Percentiles rank a stretch among this genome's conserved stretches.
These are phyloP conservation scores for Fistularia commersonii DNA, from an alignment of 2,797 vertebrate genomes.

Conservation along the genomic window DNA sequence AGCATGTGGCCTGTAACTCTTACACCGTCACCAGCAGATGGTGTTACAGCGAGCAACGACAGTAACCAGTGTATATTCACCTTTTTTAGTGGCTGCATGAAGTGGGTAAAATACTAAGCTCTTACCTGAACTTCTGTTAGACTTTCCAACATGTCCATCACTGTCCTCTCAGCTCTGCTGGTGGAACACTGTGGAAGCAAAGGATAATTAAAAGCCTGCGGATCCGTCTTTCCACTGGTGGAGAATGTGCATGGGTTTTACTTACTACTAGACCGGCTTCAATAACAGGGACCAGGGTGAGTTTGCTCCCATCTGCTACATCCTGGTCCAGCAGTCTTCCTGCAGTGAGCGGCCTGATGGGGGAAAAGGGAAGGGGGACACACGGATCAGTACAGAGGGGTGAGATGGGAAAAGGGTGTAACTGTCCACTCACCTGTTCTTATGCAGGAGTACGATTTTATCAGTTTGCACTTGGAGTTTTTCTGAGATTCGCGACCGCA, in stretches of 20 bases:
- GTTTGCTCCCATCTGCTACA: constrained; percentile 85
- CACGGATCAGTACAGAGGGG: neutral
- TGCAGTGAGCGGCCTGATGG: constrained; percentile 80
- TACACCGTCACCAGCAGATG: too few species aligned
- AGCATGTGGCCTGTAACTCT: too few species aligned
- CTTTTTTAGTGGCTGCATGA: too few species aligned
- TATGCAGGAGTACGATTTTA: constrained; percentile 83
- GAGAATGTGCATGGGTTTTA: neutral
- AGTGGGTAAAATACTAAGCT: neutral
- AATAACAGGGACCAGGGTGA: constrained; percentile 87
- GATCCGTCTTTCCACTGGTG: neutral
- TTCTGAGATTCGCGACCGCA: constrained; percentile 82
- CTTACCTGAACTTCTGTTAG: constrained; percentile 91
- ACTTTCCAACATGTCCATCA: constrained; percentile 89
- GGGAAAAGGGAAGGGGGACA: neutral
- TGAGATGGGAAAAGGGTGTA: too few species aligned
- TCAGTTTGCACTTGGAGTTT: constrained; percentile 84
- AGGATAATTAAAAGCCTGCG: neutral
- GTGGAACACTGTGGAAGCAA: constrained; percentile 60
- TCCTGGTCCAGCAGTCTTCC: constrained; percentile 86
- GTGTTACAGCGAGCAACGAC: too few species aligned
- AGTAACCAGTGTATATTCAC: too few species aligned
- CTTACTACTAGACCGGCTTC: constrained; percentile 89
- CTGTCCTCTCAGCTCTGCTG: constrained; percentile 80
- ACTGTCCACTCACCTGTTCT: constrained; percentile 81